These are phyloP conservation scores for Acanthosoma haemorrhoidale DNA, from an alignment of 2,888 invertebrate species.

Conservation along the genomic window DNA sequence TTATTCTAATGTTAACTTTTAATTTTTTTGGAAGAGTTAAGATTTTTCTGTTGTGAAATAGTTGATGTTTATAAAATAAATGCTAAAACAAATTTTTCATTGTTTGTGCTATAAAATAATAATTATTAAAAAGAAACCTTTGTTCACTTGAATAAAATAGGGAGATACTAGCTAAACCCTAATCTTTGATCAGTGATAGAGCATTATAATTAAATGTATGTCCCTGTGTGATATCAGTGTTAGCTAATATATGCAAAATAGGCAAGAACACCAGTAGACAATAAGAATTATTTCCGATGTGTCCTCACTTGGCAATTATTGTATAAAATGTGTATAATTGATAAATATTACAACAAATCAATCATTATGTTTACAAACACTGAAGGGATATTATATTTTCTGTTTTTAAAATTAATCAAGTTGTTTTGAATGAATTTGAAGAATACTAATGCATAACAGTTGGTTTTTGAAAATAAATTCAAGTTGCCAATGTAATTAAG, in stretches of 20 bases:
- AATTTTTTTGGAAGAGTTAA: too few species aligned
- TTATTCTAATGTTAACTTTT: too few species aligned
- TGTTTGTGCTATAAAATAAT: not conserved
- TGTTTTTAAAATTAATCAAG: not conserved
- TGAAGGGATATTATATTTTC: not conserved
- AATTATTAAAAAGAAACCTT: not conserved
- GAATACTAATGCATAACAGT: slow-evolving; percentile 10
- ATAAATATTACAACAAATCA: not conserved
- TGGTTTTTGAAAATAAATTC: slow-evolving; percentile 2
- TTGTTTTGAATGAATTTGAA: not conserved
- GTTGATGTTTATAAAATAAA: not conserved
- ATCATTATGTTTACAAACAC: not conserved
- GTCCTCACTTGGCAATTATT: slow-evolving; percentile 5
- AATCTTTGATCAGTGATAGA: slow-evolving; percentile 1
- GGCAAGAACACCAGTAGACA: slow-evolving; percentile 14
- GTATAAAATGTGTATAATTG: not conserved
- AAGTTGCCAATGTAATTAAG: slow-evolving; percentile 14
- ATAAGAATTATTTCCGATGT: slow-evolving; percentile 5
- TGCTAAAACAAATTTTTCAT: not conserved
- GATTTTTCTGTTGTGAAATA: too few species aligned
- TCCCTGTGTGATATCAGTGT: slow-evolving; percentile 12
- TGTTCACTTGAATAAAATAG: not conserved
- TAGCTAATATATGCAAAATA: slow-evolving; percentile 4
- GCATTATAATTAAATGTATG: slow-evolving; percentile 7
- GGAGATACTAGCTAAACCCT: slow-evolving; percentile 12